phyloP scores from a whole-genome alignment of 2,113 vertebrate species.

The Perca schrenkii region DNA sequence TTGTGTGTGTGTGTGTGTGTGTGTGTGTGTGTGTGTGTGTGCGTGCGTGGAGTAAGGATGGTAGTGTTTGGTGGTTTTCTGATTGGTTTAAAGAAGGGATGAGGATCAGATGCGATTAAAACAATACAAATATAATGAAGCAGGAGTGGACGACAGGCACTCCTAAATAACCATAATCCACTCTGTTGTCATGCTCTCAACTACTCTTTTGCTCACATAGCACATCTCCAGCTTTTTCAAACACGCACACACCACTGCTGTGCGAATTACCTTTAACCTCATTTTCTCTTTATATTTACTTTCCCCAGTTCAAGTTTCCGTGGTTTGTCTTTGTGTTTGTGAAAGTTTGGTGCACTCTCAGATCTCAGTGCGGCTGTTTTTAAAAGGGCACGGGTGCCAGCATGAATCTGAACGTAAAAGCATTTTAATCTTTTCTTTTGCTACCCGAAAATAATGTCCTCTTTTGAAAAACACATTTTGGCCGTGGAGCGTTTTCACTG shows the following conservation, averaged over 20 bases:
- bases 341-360: background rate
- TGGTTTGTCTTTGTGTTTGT: background rate
- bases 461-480: slow-evolving; percentile 15
- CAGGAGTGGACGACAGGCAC: slow-evolving; percentile 16
- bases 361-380: slow-evolving; percentile 8
- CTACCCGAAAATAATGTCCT: slow-evolving; percentile 32
- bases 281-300: background rate
- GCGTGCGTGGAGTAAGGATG: background rate
- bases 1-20: background rate
- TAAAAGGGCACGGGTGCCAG: slow-evolving; percentile 12
- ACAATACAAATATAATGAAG: slow-evolving; percentile 36
- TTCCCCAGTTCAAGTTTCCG: background rate
- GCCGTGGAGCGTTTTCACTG: background rate
- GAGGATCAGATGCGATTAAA: slow-evolving; percentile 40
- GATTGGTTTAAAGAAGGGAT: slow-evolving; percentile 63
- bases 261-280: background rate
- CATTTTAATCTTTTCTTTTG: slow-evolving; percentile 3
- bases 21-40: slow-evolving; percentile 2
- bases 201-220: background rate
- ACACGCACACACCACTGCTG: background rate
- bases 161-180: slow-evolving; percentile 65
- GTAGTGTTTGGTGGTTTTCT: slow-evolving; percentile 40
- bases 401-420: slow-evolving; percentile 28
- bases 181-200: slow-evolving; percentile 45
- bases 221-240: background rate